Evolutionary conservation across 1,140 invertebrate species (phyloP).

Genomic region (Battus philenor): DNA sequence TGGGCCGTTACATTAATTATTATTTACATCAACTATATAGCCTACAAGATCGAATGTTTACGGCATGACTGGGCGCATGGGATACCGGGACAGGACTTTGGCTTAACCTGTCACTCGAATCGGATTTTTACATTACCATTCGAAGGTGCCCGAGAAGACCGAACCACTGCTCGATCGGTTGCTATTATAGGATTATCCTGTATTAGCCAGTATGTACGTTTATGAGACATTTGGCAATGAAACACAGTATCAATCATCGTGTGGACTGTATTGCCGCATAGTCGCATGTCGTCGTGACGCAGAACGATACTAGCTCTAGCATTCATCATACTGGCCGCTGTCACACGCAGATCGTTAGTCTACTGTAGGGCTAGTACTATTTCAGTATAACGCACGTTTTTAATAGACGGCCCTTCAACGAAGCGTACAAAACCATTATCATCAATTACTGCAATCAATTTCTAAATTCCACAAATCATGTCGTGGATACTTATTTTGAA

Average conservation of each 20-base stretch:
- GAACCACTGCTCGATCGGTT: no score
- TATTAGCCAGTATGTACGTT: no score
- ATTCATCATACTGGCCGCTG: slow-evolving; percentile 11
- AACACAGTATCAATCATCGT: slow-evolving; percentile 18
- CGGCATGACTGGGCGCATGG: no score
- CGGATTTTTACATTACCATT: no score
- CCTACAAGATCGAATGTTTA: slow-evolving; percentile 21
- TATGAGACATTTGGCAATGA: slow-evolving; percentile 26
- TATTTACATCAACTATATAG: no score
- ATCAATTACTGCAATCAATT: background rate
- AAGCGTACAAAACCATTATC: background rate
- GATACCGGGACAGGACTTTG: no score
- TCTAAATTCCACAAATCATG: no score
- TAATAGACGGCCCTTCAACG: background rate
- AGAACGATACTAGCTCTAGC: slow-evolving; percentile 17
- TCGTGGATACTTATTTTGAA: no score
- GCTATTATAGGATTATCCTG: no score
- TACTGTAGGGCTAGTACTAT: background rate
- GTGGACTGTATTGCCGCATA: slow-evolving; percentile 30
- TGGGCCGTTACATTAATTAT: no score
- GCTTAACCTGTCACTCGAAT: no score
- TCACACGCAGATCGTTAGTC: slow-evolving; percentile 14
- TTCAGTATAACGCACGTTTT: background rate
- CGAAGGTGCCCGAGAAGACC: no score
- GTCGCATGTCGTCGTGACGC: slow-evolving; percentile 31